Conservation (phyloP, 2,113 vertebrate species). For the Rhabdomys dilectus region DNA sequence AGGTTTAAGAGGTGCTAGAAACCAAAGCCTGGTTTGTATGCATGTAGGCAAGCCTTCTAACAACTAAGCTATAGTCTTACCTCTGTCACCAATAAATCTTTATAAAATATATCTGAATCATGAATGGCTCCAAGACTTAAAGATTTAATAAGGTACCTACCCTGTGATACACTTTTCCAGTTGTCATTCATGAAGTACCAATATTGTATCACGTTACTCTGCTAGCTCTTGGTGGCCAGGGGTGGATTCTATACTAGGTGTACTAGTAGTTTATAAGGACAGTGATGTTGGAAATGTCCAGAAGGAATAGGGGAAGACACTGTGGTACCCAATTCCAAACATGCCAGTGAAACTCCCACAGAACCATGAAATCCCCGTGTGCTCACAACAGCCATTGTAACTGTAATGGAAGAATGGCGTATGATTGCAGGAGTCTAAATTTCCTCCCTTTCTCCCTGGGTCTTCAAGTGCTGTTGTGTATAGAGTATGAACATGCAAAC, state of each 20-base stretch:
- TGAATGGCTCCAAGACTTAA: conserved; percentile 47
- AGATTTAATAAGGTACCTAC: conserved; percentile 43
- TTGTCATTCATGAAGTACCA: conserved; percentile 1
- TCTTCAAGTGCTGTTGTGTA: background rate
- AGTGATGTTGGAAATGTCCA: conserved; percentile 13
- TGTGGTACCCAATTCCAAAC: background rate
- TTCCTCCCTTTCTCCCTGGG: background rate
- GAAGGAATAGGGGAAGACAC: background rate
- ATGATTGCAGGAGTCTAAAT: background rate
- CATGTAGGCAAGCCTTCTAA: background rate
- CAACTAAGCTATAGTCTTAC: background rate
- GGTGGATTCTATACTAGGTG: background rate
- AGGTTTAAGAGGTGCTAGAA: background rate
- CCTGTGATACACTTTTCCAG: background rate
- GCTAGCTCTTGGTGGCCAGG: background rate
- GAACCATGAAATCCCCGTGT: background rate
- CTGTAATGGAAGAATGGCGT: background rate
- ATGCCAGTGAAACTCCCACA: background rate
- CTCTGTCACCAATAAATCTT: background rate
- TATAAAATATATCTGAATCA: conserved; percentile 56
- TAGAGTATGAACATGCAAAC: background rate
- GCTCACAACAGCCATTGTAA: background rate
- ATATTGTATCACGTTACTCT: background rate
- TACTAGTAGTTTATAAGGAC: background rate
- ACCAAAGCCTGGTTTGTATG: background rate